phyloP scores from a whole-genome alignment of 2,888 invertebrate genomes.

The Phrixothrix hirtus region DNA sequence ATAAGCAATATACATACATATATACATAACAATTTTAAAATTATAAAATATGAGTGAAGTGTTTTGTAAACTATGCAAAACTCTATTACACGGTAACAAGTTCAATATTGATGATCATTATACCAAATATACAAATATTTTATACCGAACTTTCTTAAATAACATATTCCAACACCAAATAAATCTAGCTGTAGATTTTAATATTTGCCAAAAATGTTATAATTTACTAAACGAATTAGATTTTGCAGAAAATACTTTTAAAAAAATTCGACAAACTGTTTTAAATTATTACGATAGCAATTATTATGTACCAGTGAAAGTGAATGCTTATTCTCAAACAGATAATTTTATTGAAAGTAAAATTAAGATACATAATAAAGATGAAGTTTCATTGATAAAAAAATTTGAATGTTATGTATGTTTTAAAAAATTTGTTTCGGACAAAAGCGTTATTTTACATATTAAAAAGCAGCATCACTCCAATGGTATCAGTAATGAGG shows the following conservation, averaged over 20 bases:
- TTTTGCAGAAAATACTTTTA: conserved; percentile 36
- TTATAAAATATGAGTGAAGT: conserved; percentile 8
- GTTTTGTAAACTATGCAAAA: conserved; percentile 12
- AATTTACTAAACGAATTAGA: conserved; percentile 45
- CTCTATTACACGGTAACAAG: not conserved
- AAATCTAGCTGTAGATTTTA: conserved; percentile 3
- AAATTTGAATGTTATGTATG: conserved; percentile 24
- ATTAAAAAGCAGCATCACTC: conserved; percentile 24
- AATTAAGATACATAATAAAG: not conserved
- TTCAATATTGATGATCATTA: conserved; percentile 18
- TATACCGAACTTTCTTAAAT: conserved; percentile 20
- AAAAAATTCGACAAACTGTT: conserved; percentile 33
- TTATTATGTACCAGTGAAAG: not conserved
- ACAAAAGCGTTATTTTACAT: conserved; percentile 25
- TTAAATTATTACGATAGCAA: conserved; percentile 11
- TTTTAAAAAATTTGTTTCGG: conserved; percentile 27
- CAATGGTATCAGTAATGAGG: no score
- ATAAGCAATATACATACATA: no score
- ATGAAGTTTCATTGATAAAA: conserved; percentile 3
- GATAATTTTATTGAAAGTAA: conserved; percentile 8
- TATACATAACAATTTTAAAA: not conserved
- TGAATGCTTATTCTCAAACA: conserved; percentile 11
- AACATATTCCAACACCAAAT: conserved; percentile 13
- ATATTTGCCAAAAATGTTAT: conserved; percentile 39
- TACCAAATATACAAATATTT: conserved; percentile 21